A percentile compares a stretch with the other conserved stretches of the same genome.
phyloP scores from a whole-genome alignment of 2,888 invertebrate genomes.

The Thysanoteuthis rhombus region DNA sequence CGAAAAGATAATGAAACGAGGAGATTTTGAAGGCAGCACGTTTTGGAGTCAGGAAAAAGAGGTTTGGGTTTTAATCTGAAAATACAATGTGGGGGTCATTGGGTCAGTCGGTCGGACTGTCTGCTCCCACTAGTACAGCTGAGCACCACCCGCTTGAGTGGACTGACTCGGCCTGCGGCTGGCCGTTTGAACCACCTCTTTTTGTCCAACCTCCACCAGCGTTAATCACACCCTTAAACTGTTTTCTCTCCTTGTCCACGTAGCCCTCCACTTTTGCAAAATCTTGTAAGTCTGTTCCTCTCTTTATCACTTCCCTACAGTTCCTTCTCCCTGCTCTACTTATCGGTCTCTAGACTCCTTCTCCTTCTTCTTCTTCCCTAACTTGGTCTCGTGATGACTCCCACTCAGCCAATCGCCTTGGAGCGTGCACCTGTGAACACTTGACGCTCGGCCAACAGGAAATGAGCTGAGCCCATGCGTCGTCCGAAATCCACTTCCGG shows the following conservation, averaged over 20 bases:
- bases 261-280: neutral
- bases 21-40: neutral
- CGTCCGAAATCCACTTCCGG: neutral
- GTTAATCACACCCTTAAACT: neutral
- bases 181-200: neutral
- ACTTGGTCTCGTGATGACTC: neutral
- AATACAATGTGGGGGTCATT: neutral
- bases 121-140: neutral
- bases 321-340: neutral
- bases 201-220: neutral
- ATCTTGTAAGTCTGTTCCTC: neutral
- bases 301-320: neutral
- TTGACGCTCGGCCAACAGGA: conserved; percentile 12
- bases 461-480: neutral
- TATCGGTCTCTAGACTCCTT: neutral
- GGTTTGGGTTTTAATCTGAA: neutral
- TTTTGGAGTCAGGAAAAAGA: neutral
- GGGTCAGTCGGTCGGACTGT: neutral
- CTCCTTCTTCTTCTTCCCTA: neutral
- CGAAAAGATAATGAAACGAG: neutral
- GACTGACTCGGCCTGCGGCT: neutral
- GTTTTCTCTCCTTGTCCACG: neutral
- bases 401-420: neutral
- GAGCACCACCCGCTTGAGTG: neutral
- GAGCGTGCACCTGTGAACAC: neutral